Percentiles rank a stretch among this genome's conserved stretches.
Evolutionary conservation across 2,888 invertebrate genomes (phyloP).

Genomic region (Cepaea hortensis): DNA sequence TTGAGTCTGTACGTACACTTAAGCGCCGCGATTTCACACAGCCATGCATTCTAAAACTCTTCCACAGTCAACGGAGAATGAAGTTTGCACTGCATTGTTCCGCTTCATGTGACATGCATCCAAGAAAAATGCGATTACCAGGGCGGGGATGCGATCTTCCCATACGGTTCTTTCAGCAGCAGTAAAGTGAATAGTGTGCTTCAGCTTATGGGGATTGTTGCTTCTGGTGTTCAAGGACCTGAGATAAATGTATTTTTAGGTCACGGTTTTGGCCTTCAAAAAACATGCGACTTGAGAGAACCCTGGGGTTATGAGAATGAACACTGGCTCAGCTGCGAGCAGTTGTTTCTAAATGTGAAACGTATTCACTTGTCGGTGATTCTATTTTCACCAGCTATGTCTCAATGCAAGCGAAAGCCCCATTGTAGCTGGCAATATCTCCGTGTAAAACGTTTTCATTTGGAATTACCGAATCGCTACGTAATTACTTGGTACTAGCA

Average conservation of each 20-base stretch:
- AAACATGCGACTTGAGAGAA: neutral
- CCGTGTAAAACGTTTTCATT: too few species aligned
- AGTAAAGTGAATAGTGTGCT: neutral
- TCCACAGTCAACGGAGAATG: neutral
- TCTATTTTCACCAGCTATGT: too few species aligned
- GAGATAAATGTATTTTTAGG: neutral
- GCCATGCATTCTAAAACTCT: neutral
- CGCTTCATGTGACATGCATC: neutral
- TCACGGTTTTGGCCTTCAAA: neutral
- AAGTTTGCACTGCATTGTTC: constrained; percentile 19
- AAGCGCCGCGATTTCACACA: neutral
- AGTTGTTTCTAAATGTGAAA: too few species aligned
- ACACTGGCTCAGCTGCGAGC: too few species aligned
- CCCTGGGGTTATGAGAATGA: too few species aligned
- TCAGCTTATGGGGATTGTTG: neutral
- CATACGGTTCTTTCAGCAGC: neutral
- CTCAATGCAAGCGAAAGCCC: too few species aligned
- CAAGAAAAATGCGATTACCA: neutral
- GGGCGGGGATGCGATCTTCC: neutral
- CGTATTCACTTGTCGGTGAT: too few species aligned
- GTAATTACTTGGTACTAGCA: too few species aligned
- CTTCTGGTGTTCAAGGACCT: neutral
- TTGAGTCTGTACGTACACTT: neutral
- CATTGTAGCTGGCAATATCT: too few species aligned
- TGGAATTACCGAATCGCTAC: too few species aligned